These are phyloP conservation scores for Apis mellifera DNA, from an alignment of 1,140 invertebrate genomes.

Conservation along the genomic window Amel_HAv3.1 CM009944.2:9062001-9062500, in stretches of 20 bases:
- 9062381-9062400: not conserved
- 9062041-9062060: conserved; percentile 99
- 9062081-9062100: conserved; percentile 99
- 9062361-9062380: not conserved
- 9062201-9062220: conserved; percentile 99
- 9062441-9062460: conserved; percentile 98
- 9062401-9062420: not conserved
- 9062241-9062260: conserved; percentile 99
- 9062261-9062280: conserved; percentile 98
- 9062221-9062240: conserved; percentile 99
- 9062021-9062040: conserved; percentile 99
- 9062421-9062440: conserved; percentile 93
- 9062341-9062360: conserved; percentile 83
- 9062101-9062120: conserved; percentile 99
- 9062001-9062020: conserved; percentile 98
- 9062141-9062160: conserved; percentile 97
- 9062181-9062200: conserved; percentile 96
- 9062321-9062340: conserved; percentile 96
- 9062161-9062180: conserved; percentile 97
- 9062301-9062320: conserved; percentile 99
- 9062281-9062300: conserved; percentile 99
- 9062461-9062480: conserved; percentile 97
- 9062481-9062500: conserved; percentile 98
- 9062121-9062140: conserved; percentile 97
- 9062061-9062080: conserved; percentile 99